A percentile compares a stretch with the other conserved stretches of the same genome.
Conservation (phyloP, 2,113 vertebrate genomes). For the Thomomys bottae region DNA sequence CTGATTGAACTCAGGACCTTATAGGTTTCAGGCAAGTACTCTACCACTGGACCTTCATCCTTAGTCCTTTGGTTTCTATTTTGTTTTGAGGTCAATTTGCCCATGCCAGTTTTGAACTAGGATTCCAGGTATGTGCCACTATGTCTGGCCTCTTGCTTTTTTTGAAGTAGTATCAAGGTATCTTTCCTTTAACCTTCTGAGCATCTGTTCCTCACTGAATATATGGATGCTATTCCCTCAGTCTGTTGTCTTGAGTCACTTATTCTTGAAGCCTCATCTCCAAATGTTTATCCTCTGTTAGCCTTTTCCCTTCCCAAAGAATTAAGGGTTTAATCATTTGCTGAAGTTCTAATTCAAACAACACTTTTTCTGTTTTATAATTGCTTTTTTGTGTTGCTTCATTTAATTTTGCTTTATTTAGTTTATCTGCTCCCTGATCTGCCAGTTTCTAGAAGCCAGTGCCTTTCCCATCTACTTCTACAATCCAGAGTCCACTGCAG, state of each 20-base stretch:
- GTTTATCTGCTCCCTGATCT: background rate
- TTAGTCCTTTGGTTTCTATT: no score
- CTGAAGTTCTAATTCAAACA: background rate
- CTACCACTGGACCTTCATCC: no score
- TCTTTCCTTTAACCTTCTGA: background rate
- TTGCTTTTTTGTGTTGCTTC: background rate
- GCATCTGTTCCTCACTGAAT: background rate
- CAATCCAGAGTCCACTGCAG: accelerated
- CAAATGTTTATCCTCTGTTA: background rate
- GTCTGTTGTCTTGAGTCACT: background rate
- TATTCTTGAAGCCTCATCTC: background rate
- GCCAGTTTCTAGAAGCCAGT: background rate
- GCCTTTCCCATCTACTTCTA: background rate
- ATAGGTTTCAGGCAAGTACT: no score
- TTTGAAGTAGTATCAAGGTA: background rate
- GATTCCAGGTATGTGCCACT: no score
- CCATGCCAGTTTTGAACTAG: no score
- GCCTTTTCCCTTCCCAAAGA: background rate
- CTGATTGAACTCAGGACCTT: no score
- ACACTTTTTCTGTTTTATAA: background rate
- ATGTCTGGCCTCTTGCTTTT: background rate
- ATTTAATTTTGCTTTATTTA: background rate
- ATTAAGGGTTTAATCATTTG: background rate
- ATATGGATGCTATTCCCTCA: background rate
- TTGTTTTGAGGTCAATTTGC: no score